Conservation (phyloP, 2,888 invertebrate species). For the Mongoloraphidia duomilia region DNA sequence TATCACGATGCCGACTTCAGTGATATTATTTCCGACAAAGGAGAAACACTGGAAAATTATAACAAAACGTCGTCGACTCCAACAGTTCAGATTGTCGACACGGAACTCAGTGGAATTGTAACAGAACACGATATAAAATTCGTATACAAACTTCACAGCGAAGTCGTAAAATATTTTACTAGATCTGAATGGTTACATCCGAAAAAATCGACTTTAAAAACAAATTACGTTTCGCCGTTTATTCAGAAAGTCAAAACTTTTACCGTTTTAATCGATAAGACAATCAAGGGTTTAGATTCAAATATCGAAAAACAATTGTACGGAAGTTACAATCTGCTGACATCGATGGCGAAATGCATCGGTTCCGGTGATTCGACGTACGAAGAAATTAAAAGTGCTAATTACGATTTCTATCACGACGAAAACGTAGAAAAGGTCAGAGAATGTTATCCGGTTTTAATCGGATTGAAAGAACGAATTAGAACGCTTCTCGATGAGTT, state of each 20-base stretch:
- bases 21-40: constrained; percentile 36
- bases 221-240: constrained; percentile 36
- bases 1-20: constrained; percentile 52
- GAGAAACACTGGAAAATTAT: constrained; percentile 33
- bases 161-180: constrained; percentile 40
- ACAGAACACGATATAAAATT: constrained; percentile 40
- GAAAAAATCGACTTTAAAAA: constrained; percentile 23
- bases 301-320: constrained; percentile 37
- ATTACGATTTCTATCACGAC: constrained; percentile 68
- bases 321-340: constrained; percentile 42
- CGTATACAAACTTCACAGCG: constrained; percentile 45
- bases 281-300: constrained; percentile 37
- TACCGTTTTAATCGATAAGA: constrained; percentile 35
- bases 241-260: constrained; percentile 45
- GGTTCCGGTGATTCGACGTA: constrained; percentile 27
- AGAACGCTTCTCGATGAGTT: constrained; percentile 56
- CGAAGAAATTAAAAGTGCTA: constrained; percentile 15
- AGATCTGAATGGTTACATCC: constrained; percentile 44
- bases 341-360: constrained; percentile 36
- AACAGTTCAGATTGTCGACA: background rate
- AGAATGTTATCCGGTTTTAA: constrained; percentile 54
- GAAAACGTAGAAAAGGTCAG: constrained; percentile 65
- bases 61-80: constrained; percentile 22
- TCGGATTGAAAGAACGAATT: constrained; percentile 45
- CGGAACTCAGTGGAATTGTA: constrained; percentile 26